Base-by-base conservation (phyloP, 2,797 vertebrate genomes). In the Chaetodon trifasciatus region DNA sequence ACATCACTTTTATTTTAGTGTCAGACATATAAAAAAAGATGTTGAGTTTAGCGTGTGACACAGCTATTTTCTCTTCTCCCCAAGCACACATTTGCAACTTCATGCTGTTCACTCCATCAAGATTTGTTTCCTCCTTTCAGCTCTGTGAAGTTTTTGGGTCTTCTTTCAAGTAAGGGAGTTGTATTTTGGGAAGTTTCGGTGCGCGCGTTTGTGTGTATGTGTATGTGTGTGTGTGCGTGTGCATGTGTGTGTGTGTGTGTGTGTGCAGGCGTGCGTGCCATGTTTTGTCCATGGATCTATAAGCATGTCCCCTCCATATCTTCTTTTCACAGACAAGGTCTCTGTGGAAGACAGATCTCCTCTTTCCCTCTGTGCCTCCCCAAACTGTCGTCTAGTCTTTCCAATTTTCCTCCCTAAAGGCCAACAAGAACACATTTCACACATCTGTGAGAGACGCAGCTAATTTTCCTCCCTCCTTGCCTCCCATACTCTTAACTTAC, bases 271-370 rank as follows among this genome's bases (percentile, higher is more conserved):
- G n/a, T 52, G 74, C 49, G 47, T 46, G 81, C 55, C 64, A 49
- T 15, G 70, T 86, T 90, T 88, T 78, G 89, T 92, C 90, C 90
- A 83, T 46, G 83, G 83, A 89, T 91, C 93, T 91, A 68, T 88
- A 87, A 91, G 84, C 90, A 74, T 88, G 91, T 89, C 86, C 90
- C 84, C 32, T 86, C 86, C 84, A 82, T 94, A 94, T 94, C 94
- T 94, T 81, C 88, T 85, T 84, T 88, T 92, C 84, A 81, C 93
- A 94, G 94, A 91, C 92, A 80, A 90, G 91, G 91, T 94, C 93
- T 93, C 93, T 71, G 89, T 78, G 94, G 93, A 94, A 90, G 89
- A 87, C 90, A 85, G 86, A 93, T 92, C 91, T 88, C 83, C 86
- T 88, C 79, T 67, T 71, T 77, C 85, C 91, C 86, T 88, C 90